Percentiles rank a stretch among this genome's conserved stretches.
Evolutionary conservation across 2,888 invertebrate species (phyloP).

Genomic region (Aspidiotus rigidus): DNA sequence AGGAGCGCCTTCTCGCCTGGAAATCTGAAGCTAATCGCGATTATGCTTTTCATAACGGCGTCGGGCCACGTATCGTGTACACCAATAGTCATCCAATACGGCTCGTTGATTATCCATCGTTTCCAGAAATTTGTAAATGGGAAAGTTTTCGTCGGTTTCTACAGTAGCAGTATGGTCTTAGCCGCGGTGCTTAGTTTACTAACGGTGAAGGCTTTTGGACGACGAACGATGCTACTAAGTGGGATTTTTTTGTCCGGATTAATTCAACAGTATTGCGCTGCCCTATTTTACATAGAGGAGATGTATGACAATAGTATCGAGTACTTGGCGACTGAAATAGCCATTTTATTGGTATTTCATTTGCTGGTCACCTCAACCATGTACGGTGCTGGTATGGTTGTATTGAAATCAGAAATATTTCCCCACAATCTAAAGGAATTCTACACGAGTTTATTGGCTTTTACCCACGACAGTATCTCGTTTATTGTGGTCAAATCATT

Average conservation of each 20-base stretch:
- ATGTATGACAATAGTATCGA: neutral
- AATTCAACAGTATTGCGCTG: neutral
- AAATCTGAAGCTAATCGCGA: neutral
- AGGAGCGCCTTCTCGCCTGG: neutral
- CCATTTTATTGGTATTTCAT: neutral
- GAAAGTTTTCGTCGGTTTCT: neutral
- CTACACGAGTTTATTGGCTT: neutral
- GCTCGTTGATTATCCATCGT: neutral
- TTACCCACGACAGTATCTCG: neutral
- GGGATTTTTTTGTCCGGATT: neutral
- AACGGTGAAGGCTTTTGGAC: neutral
- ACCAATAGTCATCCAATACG: neutral
- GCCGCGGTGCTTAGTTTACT: neutral
- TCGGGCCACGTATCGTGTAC: neutral
- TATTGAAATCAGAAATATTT: constrained; percentile 5
- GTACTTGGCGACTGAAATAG: neutral
- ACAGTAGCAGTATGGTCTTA: neutral
- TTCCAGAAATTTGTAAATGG: neutral
- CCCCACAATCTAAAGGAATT: constrained; percentile 2
- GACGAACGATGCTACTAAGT: neutral
- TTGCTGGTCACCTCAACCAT: neutral
- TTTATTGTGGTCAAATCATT: neutral
- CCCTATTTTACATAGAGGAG: neutral
- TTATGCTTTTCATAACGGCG: neutral
- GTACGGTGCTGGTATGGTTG: neutral